phyloP scores from a whole-genome alignment of 2,888 invertebrate species.

The Tiphia femorata region DNA sequence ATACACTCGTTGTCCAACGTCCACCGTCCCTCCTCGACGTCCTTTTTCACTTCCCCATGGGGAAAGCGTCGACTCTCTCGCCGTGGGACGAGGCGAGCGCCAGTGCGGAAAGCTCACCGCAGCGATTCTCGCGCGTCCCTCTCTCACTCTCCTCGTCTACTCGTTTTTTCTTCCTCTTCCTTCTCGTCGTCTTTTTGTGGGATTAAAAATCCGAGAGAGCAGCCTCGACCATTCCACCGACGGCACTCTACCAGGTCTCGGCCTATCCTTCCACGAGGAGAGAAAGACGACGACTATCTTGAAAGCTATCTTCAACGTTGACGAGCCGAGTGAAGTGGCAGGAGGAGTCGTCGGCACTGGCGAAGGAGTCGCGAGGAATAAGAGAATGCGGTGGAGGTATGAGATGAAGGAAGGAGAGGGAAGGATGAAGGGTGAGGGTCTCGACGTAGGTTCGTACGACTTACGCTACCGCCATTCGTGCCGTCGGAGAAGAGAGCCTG shows the following conservation, averaged over 20 bases:
- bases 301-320: slow-evolving; percentile 32
- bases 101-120: background rate
- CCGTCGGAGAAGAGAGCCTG: slow-evolving; percentile 30
- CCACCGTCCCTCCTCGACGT: background rate
- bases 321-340: slow-evolving; percentile 32
- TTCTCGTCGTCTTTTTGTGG: background rate
- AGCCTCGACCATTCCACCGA: slow-evolving; percentile 16
- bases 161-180: background rate
- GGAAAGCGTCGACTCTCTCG: background rate
- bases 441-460: slow-evolving; percentile 22
- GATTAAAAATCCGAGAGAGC: slow-evolving; percentile 35
- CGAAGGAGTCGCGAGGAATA: background rate
- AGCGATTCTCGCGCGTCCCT: background rate
- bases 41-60: background rate
- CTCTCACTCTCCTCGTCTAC: background rate
- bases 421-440: background rate
- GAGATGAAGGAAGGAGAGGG: background rate
- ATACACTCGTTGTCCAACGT: background rate
- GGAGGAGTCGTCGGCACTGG: background rate
- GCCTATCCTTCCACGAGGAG: slow-evolving; percentile 22
- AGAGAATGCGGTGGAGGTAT: background rate
- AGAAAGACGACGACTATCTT: slow-evolving; percentile 33
- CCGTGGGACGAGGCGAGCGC: background rate
- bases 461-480: slow-evolving; percentile 29
- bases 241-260: slow-evolving; percentile 23